Conservation (phyloP, 2,888 invertebrate species). For the Neria commutata region DNA sequence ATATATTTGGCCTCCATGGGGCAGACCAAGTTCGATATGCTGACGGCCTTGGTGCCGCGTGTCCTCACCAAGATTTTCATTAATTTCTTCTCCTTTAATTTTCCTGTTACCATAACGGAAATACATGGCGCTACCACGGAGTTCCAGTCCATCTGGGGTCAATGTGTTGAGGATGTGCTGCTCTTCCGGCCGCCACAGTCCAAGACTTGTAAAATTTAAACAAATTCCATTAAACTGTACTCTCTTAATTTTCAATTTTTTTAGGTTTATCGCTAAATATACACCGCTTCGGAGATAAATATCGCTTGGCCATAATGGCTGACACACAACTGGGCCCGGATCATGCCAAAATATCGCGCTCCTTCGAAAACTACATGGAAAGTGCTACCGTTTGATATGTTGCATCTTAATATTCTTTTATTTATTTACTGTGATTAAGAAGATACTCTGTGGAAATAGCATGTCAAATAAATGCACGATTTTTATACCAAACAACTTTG, state of each 20-base stretch:
- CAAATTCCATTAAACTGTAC: not conserved
- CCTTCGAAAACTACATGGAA: slow-evolving; percentile 57
- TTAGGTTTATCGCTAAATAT: slow-evolving; percentile 56
- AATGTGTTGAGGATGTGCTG: slow-evolving; percentile 55
- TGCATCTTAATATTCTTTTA: not conserved
- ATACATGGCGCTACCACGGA: slow-evolving; percentile 53
- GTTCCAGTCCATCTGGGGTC: slow-evolving; percentile 56
- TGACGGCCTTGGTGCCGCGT: slow-evolving; percentile 55
- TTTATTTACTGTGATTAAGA: slow-evolving; percentile 24
- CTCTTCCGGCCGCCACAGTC: slow-evolving; percentile 60
- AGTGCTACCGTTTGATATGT: slow-evolving; percentile 34
- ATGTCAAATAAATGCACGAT: no score
- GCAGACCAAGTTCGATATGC: slow-evolving; percentile 56
- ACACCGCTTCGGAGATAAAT: slow-evolving; percentile 58
- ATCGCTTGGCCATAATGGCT: slow-evolving; percentile 58
- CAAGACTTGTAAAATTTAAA: slow-evolving; percentile 54
- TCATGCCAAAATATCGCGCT: slow-evolving; percentile 53
- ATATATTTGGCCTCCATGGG: slow-evolving; percentile 58
- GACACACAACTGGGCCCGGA: slow-evolving; percentile 59
- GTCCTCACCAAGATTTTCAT: slow-evolving; percentile 58
- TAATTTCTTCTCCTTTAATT: slow-evolving; percentile 59
- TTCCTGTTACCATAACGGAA: slow-evolving; percentile 59
- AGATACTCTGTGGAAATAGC: no score
- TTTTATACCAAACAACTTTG: no score
- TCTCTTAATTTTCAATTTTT: slow-evolving; percentile 18